Evolutionary conservation across 2,888 invertebrate species (phyloP).

Genomic region (Choreutis nemorana): DNA sequence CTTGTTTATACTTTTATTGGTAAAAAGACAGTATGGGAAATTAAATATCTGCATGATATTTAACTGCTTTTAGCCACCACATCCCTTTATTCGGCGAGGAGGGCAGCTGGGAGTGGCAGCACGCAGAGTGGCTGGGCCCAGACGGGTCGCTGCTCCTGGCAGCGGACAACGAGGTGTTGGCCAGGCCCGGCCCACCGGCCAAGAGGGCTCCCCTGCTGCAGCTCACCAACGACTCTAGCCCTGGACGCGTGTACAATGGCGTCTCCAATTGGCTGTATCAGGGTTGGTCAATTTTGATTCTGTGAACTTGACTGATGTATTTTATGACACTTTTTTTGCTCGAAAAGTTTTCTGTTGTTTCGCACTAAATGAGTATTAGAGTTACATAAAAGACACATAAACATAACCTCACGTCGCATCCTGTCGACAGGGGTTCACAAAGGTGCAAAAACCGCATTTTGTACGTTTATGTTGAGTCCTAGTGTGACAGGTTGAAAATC

Average conservation of each 20-base stretch:
- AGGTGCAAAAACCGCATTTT: not conserved
- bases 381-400: too few relatives aligned
- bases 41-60: constrained; percentile 30
- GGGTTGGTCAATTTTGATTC: too few relatives aligned
- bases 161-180: constrained; percentile 89
- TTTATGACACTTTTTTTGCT: too few relatives aligned
- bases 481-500: too few relatives aligned
- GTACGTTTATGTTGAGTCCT: too few relatives aligned
- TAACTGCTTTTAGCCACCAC: constrained; percentile 72
- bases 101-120: constrained; percentile 76
- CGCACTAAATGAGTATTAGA: too few relatives aligned
- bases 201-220: constrained; percentile 70
- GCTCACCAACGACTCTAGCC: constrained; percentile 78
- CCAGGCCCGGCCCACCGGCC: constrained; percentile 75
- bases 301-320: too few relatives aligned
- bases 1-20: too few relatives aligned
- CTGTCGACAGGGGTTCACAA: too few relatives aligned
- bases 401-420: too few relatives aligned
- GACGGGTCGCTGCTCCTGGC: constrained; percentile 81
- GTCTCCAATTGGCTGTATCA: constrained; percentile 97
- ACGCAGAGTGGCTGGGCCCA: constrained; percentile 84
- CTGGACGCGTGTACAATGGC: constrained; percentile 89
- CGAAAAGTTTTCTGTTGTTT: too few relatives aligned
- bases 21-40: constrained; percentile 21
- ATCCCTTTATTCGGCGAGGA: constrained; percentile 84